These are phyloP conservation scores for Proterorhinus semilunaris DNA, from an alignment of 2,113 vertebrate genomes.

Conservation along the genomic window DNA sequence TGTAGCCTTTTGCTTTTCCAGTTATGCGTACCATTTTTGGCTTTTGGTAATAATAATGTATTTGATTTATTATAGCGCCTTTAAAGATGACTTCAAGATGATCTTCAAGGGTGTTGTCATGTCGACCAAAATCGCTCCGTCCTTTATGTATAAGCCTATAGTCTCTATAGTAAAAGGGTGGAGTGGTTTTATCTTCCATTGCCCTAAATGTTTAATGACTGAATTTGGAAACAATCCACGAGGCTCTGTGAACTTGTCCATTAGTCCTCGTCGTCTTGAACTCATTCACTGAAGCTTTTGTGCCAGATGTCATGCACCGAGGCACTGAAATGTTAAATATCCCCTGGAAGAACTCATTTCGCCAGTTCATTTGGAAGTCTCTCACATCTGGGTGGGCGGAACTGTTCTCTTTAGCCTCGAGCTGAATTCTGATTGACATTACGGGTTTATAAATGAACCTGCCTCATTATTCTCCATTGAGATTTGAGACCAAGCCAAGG, in stretches of 20 bases:
- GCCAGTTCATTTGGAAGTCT: conserved; percentile 30
- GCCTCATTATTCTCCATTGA: conserved; percentile 30
- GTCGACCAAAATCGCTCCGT: too few relatives aligned
- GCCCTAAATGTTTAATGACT: background rate
- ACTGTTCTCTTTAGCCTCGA: conserved; percentile 27
- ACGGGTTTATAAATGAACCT: conserved; percentile 37
- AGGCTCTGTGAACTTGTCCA: conserved; percentile 1
- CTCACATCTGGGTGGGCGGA: conserved; percentile 21
- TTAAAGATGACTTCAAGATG: too few relatives aligned
- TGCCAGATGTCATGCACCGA: conserved; percentile 10
- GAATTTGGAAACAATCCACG: conserved; percentile 6
- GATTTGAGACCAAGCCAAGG: conserved; percentile 29
- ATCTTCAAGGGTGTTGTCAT: too few relatives aligned
- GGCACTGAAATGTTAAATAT: conserved; percentile 15
- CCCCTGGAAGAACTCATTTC: conserved; percentile 28
- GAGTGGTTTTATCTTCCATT: background rate
- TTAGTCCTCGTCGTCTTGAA: conserved; percentile 7
- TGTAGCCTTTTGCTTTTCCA: too few relatives aligned
- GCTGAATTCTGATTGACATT: conserved; percentile 30
- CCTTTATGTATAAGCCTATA: too few relatives aligned
- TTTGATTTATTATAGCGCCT: too few relatives aligned
- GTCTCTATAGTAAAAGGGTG: background rate
- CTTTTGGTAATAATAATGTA: too few relatives aligned
- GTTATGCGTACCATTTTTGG: too few relatives aligned
- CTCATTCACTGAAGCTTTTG: conserved; percentile 4